Percentiles rank a stretch among this genome's conserved stretches.
Evolutionary conservation across 2,797 vertebrate species (phyloP).

Genomic region (Calcarius lapponicus): DNA sequence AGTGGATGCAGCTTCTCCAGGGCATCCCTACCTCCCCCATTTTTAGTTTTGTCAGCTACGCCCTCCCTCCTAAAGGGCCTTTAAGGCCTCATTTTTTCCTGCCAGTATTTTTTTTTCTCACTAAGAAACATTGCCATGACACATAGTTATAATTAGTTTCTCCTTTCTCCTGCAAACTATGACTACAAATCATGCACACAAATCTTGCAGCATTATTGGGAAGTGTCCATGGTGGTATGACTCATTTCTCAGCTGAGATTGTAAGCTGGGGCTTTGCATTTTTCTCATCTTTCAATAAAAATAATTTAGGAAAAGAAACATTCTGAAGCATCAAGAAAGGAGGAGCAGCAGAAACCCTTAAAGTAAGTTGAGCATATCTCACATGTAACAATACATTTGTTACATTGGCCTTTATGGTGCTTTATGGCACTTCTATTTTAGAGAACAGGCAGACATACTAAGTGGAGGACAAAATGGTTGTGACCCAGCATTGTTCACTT

Average conservation of each 20-base stretch:
- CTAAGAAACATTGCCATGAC: not conserved
- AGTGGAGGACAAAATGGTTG: not conserved
- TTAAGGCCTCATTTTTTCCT: conserved; percentile 24
- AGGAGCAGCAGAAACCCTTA: not conserved
- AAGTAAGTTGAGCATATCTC: not conserved
- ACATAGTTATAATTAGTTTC: not conserved
- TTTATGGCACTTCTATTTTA: not conserved
- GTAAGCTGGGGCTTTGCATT: not conserved
- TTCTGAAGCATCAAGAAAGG: not conserved
- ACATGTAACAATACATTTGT: not conserved
- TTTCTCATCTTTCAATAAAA: conserved; percentile 10
- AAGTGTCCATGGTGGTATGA: not conserved
- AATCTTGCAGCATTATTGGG: not conserved
- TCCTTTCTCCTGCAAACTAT: not conserved
- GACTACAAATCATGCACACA: not conserved
- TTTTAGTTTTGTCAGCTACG: not conserved
- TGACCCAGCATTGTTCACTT: not conserved
- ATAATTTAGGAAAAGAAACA: not conserved
- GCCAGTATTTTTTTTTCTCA: not conserved
- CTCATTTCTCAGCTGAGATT: conserved; percentile 22
- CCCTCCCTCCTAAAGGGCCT: not conserved
- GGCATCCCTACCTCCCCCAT: not conserved
- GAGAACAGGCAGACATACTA: not conserved
- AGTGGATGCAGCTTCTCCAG: not conserved
- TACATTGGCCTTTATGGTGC: not conserved